Conservation (phyloP, 2,797 vertebrate species). For the Enteromius mattozi region DNA sequence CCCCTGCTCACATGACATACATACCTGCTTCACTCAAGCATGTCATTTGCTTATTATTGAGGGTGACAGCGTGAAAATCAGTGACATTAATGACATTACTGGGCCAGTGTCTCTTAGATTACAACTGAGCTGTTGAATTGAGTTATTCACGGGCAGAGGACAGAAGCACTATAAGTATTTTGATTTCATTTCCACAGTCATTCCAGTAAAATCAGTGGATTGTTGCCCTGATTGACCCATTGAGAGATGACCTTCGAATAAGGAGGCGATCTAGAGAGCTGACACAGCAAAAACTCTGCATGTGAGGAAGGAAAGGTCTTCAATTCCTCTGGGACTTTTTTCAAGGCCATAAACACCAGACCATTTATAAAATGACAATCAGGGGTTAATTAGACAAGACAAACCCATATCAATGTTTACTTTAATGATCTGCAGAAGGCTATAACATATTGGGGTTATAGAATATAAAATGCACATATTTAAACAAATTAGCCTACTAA, state of each 20-base stretch:
- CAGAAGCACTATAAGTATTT: constrained; percentile 43
- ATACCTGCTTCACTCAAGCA: constrained; percentile 9
- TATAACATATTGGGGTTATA: background rate
- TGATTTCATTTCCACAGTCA: constrained; percentile 58
- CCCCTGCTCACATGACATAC: background rate
- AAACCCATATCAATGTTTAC: background rate
- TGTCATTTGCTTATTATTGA: constrained; percentile 29
- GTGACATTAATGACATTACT: constrained; percentile 34
- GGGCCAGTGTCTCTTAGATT: constrained; percentile 8
- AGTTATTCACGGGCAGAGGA: constrained; percentile 53
- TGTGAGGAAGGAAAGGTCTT: constrained; percentile 5
- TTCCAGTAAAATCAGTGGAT: constrained; percentile 51
- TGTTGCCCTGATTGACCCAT: constrained; percentile 50
- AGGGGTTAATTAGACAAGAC: constrained; percentile 11
- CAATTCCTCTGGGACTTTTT: background rate
- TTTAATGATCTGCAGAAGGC: background rate
- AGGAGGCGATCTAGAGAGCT: constrained; percentile 62
- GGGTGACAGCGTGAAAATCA: constrained; percentile 49
- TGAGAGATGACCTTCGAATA: constrained; percentile 69
- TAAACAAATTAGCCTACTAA: background rate
- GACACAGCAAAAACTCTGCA: constrained; percentile 67
- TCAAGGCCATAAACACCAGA: background rate
- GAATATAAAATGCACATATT: background rate
- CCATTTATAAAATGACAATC: background rate
- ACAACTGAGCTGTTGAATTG: constrained; percentile 30